These are phyloP conservation scores for Phymanthus crucifer DNA, from an alignment of 92 coral and sea anemone species.

Conservation along the genomic window DNA sequence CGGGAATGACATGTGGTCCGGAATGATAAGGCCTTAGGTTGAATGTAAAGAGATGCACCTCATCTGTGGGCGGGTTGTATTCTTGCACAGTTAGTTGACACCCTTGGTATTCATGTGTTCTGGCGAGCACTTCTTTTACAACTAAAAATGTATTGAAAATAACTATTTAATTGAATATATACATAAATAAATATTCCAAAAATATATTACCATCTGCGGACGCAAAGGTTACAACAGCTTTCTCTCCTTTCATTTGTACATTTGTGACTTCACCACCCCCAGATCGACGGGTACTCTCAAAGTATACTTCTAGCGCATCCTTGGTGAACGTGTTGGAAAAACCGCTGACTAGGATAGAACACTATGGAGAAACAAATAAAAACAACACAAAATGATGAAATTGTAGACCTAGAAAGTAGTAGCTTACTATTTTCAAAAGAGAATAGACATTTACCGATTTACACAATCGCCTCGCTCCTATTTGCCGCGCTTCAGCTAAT, in stretches of 20 bases:
- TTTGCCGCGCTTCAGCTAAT: too few species aligned
- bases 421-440: not conserved
- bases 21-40: too few species aligned
- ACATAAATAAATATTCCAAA: too few species aligned
- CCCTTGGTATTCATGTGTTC: too few species aligned
- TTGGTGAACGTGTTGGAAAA: conserved; percentile 45
- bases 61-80: conserved; percentile 10
- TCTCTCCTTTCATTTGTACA: conserved; percentile 38
- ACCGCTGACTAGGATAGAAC: conserved; percentile 46
- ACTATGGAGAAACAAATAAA: not conserved
- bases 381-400: not conserved
- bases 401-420: not conserved
- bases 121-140: too few species aligned
- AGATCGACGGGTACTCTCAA: conserved; percentile 70
- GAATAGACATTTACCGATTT: too few species aligned
- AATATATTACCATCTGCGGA: conserved; percentile 58
- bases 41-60: too few species aligned
- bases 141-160: too few species aligned
- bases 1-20: too few species aligned
- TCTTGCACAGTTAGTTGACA: too few species aligned
- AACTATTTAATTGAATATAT: too few species aligned
- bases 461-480: not conserved
- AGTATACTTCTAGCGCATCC: conserved; percentile 58
- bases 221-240: conserved; percentile 65
- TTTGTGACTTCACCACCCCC: conserved; percentile 74